Evolutionary conservation across 2,797 vertebrate genomes (phyloP).

Genomic region (Scleropages formosus): DNA sequence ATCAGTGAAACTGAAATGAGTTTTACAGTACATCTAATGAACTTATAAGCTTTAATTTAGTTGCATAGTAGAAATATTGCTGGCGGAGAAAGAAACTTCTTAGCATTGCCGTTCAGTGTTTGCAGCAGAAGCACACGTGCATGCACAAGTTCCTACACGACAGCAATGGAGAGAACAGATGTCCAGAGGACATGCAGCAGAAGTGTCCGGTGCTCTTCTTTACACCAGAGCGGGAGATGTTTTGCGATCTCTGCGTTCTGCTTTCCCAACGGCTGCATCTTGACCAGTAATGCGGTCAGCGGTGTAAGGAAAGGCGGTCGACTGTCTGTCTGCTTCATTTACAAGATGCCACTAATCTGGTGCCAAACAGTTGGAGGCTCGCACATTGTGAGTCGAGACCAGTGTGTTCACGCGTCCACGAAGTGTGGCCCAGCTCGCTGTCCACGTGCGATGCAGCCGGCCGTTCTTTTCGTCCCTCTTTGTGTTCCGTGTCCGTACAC

Average conservation of each 20-base stretch:
- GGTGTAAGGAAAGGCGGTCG: neutral
- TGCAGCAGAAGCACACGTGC: slow-evolving; percentile 20
- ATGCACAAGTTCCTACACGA: slow-evolving; percentile 10
- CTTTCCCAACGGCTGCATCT: neutral
- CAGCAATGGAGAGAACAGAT: no score
- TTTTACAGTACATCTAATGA: slow-evolving; percentile 11
- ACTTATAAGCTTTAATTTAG: slow-evolving; percentile 21
- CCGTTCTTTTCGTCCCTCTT: neutral
- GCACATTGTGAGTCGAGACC: slow-evolving; percentile 23
- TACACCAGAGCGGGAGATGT: no score
- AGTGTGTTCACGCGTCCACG: neutral
- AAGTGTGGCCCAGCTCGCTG: neutral
- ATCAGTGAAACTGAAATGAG: slow-evolving; percentile 4
- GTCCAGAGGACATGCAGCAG: neutral
- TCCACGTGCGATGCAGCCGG: neutral
- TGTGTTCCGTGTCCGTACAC: neutral
- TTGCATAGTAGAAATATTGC: slow-evolving; percentile 11
- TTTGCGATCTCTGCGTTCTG: neutral
- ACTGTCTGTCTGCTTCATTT: slow-evolving; percentile 30
- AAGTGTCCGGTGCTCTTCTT: neutral
- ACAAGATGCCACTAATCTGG: slow-evolving; percentile 52
- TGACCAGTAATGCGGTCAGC: neutral
- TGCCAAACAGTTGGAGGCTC: slow-evolving; percentile 63
- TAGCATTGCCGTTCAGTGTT: slow-evolving; percentile 39
- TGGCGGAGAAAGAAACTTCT: slow-evolving; percentile 23